These are phyloP conservation scores for Sarcophaga caerulescens DNA, from an alignment of 2,888 invertebrate genomes.

Conservation along the genomic window DNA sequence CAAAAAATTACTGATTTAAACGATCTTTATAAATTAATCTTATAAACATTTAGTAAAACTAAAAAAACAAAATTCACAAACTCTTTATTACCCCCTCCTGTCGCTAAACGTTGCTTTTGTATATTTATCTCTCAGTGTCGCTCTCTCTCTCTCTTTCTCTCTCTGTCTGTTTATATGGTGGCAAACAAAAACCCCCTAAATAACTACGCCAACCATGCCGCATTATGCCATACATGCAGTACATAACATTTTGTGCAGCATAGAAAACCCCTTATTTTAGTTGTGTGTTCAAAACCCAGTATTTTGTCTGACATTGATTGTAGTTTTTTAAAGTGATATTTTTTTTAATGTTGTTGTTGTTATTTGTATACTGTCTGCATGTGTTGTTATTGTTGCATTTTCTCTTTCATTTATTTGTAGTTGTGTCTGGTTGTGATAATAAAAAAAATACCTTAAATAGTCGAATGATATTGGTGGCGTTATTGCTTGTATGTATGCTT, in stretches of 20 bases:
- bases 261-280: conserved; percentile 40
- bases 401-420: conserved; percentile 66
- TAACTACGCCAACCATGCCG: not conserved
- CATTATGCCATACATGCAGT: not conserved
- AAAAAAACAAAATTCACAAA: no score
- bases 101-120: not conserved
- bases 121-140: not conserved
- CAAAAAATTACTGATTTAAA: no score
- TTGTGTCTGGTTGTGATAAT: conserved; percentile 60
- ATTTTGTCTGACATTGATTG: conserved; percentile 59
- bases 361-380: conserved; percentile 44
- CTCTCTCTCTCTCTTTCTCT: not conserved
- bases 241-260: conserved; percentile 20
- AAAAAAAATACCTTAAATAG: conserved; percentile 48
- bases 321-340: conserved; percentile 51
- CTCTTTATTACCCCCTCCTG: not conserved
- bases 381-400: conserved; percentile 58
- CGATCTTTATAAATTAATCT: no score
- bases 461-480: conserved; percentile 10
- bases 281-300: conserved; percentile 43
- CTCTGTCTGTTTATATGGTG: not conserved
- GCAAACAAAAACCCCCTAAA: not conserved
- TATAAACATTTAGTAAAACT: no score
- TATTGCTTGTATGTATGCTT: conserved; percentile 29
- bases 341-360: conserved; percentile 22